Evolutionary conservation across 2,888 invertebrate species (phyloP).

Genomic region (Gandaritis pyraliata): DNA sequence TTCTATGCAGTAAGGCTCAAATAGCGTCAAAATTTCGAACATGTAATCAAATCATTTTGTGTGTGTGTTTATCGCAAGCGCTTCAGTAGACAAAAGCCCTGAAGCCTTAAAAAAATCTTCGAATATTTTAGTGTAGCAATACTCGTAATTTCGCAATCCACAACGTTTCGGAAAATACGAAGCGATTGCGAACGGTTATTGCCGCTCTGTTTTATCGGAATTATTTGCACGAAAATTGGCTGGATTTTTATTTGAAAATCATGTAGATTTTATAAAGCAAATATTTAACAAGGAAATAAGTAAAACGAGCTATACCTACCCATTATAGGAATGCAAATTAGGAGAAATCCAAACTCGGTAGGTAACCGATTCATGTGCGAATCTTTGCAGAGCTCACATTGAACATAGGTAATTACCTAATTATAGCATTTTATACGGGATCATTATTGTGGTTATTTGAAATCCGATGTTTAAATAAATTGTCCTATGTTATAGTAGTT

Average conservation of each 20-base stretch:
- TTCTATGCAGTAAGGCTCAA: too few relatives aligned
- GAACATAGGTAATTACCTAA: too few relatives aligned
- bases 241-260: constrained; percentile 24
- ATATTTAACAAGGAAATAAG: constrained; percentile 12
- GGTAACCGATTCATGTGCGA: too few relatives aligned
- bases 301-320: background rate
- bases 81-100: constrained; percentile 10
- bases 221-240: constrained; percentile 30
- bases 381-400: too few relatives aligned
- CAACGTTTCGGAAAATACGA: constrained; percentile 35
- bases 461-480: too few relatives aligned
- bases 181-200: constrained; percentile 34
- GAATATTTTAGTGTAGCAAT: constrained; percentile 37
- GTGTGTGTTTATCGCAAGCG: background rate
- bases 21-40: too few relatives aligned
- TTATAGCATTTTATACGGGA: too few relatives aligned
- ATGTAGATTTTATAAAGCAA: constrained; percentile 21
- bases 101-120: constrained; percentile 39
- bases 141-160: constrained; percentile 38
- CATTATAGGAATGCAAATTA: too few relatives aligned
- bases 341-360: too few relatives aligned
- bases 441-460: too few relatives aligned
- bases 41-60: too few relatives aligned
- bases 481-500: too few relatives aligned
- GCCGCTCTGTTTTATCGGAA: constrained; percentile 32